phyloP scores from a whole-genome alignment of 2,888 invertebrate genomes.

The Temnothorax ravouxi region DNA sequence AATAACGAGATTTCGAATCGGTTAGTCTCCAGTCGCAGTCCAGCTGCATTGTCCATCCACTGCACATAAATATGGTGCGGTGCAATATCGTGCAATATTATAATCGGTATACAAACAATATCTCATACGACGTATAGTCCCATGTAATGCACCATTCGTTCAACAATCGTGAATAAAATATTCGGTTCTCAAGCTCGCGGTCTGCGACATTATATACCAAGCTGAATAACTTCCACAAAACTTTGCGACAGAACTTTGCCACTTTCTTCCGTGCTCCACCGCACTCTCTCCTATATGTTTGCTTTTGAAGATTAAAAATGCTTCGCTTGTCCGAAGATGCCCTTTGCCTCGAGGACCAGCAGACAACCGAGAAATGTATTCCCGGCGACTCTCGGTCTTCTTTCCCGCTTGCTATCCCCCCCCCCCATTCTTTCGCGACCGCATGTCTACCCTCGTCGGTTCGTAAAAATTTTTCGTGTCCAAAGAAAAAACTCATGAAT shows the following conservation, averaged over 20 bases:
- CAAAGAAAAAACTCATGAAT: constrained; percentile 1
- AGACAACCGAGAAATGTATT: constrained; percentile 77
- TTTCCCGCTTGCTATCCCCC: constrained; percentile 35
- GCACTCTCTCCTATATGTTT: constrained; percentile 1
- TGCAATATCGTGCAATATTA: too few species aligned
- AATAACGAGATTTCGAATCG: background rate
- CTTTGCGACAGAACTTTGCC: constrained; percentile 21
- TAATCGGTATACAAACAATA: background rate
- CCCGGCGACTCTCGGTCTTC: constrained; percentile 59
- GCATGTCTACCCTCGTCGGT: constrained; percentile 40
- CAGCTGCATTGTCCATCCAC: background rate
- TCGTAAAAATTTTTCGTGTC: background rate
- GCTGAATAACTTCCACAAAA: constrained; percentile 17
- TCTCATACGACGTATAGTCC: background rate
- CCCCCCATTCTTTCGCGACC: background rate
- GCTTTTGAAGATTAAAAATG: constrained; percentile 79
- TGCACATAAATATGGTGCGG: background rate
- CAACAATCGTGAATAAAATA: constrained; percentile 78
- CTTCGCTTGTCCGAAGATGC: constrained; percentile 69
- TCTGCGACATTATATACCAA: constrained; percentile 35
- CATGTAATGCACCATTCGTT: constrained; percentile 59
- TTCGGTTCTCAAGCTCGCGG: constrained; percentile 67
- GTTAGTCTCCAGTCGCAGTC: background rate
- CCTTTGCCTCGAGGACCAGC: constrained; percentile 72
- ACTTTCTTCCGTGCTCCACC: constrained; percentile 10